These are phyloP conservation scores for Teleogryllus oceanicus DNA, from an alignment of 2,888 invertebrate species.

Conservation along the genomic window DNA sequence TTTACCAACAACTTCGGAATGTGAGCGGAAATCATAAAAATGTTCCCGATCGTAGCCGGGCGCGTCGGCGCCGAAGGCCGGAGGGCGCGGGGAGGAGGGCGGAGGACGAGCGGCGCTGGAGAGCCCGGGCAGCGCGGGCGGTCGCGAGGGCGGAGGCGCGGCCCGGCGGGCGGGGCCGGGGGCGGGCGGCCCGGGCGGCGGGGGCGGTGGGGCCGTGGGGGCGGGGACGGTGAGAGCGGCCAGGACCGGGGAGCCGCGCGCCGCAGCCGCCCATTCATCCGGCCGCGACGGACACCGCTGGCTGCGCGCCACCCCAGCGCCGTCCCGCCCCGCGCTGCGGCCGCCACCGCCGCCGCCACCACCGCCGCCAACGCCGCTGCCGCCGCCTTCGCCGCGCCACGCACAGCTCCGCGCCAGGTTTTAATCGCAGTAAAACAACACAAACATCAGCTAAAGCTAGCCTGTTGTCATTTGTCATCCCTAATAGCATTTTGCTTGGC, in stretches of 20 bases:
- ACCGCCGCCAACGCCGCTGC: neutral
- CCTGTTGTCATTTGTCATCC: conserved; percentile 37
- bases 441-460: conserved; percentile 31
- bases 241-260: neutral
- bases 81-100: neutral
- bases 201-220: neutral
- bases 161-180: neutral
- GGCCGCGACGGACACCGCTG: conserved; percentile 21
- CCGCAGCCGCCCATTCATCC: neutral
- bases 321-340: neutral
- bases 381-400: neutral
- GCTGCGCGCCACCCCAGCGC: neutral
- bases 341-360: neutral
- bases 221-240: neutral
- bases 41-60: neutral
- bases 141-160: neutral
- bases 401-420: conserved; percentile 22
- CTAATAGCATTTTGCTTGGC: conserved; percentile 37
- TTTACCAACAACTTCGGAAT: conserved; percentile 1
- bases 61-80: neutral
- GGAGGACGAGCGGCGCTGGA: neutral
- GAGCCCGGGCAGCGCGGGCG: neutral
- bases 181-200: neutral
- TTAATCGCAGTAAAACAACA: conserved; percentile 36
- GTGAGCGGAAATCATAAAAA: conserved; percentile 1